phyloP scores from a whole-genome alignment of 37 sponge, comb jelly and placozoan genomes.

The Eunapius fragilis region DNA sequence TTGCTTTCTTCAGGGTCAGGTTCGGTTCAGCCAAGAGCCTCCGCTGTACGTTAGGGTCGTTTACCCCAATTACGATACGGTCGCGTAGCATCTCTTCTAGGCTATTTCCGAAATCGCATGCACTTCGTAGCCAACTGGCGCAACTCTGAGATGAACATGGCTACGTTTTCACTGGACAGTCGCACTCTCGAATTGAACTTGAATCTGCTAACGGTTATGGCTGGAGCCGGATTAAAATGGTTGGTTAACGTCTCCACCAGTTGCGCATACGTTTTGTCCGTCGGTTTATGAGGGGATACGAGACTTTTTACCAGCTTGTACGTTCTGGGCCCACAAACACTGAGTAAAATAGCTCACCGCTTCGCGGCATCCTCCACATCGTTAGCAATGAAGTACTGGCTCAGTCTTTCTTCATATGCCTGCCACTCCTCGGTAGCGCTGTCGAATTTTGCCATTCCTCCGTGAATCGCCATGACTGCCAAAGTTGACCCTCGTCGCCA shows the following conservation, averaged over 20 bases:
- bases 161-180: neutral
- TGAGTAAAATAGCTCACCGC: neutral
- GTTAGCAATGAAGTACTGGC: slow-evolving; percentile 18
- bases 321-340: neutral
- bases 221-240: neutral
- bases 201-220: neutral
- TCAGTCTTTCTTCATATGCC: slow-evolving; percentile 5
- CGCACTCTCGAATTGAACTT: neutral
- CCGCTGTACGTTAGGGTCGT: slow-evolving; percentile 18
- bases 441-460: neutral
- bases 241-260: neutral
- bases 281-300: neutral
- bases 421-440: slow-evolving; percentile 8
- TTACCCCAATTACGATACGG: slow-evolving; percentile 1
- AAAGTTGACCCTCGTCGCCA: neutral
- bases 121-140: neutral
- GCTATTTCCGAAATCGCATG: too few species aligned
- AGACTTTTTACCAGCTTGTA: neutral
- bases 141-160: neutral
- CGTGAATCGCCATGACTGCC: neutral
- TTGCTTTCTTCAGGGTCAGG: slow-evolving; percentile 18
- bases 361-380: neutral
- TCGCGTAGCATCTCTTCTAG: too few species aligned
- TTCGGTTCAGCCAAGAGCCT: slow-evolving; percentile 30
- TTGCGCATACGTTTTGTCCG: neutral